Percentiles rank a stretch among this genome's conserved stretches.
These are phyloP conservation scores for Synanthedon vespiformis DNA, from an alignment of 2,888 invertebrate genomes.

Conservation along the genomic window DNA sequence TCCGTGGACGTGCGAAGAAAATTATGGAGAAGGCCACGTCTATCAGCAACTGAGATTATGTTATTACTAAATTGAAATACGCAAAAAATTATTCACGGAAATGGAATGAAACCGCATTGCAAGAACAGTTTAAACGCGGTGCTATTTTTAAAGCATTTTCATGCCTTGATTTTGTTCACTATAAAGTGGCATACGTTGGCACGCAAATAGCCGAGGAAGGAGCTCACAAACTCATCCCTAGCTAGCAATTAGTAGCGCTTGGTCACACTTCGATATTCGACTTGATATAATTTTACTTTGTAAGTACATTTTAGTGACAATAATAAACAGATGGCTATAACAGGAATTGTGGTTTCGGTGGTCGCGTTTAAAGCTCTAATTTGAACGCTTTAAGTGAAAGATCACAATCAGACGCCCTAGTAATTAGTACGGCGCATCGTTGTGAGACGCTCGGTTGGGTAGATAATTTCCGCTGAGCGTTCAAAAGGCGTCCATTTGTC, in stretches of 20 bases:
- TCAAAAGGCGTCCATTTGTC: constrained; percentile 69
- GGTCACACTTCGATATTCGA: constrained; percentile 65
- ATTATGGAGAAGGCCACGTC: no score
- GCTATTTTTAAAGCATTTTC: constrained; percentile 44
- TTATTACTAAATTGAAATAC: not conserved
- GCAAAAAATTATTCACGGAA: not conserved
- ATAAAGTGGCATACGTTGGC: constrained; percentile 48
- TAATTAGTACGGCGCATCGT: constrained; percentile 63
- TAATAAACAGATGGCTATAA: constrained; percentile 6
- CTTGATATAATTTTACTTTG: constrained; percentile 64
- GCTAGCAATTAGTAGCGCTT: constrained; percentile 65
- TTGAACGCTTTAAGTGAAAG: constrained; percentile 24
- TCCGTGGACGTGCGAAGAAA: no score
- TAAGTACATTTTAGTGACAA: constrained; percentile 45
- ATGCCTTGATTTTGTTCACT: constrained; percentile 35
- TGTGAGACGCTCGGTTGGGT: constrained; percentile 62
- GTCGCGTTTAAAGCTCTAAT: constrained; percentile 23
- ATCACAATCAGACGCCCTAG: constrained; percentile 66
- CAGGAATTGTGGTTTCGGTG: constrained; percentile 26
- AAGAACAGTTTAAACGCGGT: constrained; percentile 1
- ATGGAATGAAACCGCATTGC: no score
- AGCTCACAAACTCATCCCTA: constrained; percentile 27
- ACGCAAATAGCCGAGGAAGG: constrained; percentile 44
- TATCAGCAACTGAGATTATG: no score
- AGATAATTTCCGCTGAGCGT: constrained; percentile 67